Percentiles rank a stretch among this genome's conserved stretches.
These are phyloP conservation scores for Apotomis betuletana DNA, from an alignment of 2,888 invertebrate species.

Conservation along the genomic window DNA sequence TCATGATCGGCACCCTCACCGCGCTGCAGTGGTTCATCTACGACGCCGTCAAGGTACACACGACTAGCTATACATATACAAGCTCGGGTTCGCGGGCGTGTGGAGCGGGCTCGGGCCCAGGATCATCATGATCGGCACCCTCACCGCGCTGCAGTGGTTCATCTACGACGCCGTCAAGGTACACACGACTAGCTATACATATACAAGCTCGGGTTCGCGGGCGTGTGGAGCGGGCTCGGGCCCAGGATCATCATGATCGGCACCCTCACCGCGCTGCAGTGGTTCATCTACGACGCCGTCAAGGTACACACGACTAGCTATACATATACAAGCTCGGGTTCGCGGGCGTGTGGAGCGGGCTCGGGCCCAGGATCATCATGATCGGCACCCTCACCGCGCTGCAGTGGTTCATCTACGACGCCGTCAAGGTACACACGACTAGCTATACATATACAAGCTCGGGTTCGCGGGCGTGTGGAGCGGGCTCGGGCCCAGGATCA, in stretches of 20 bases:
- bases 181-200: too few species aligned
- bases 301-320: constrained; percentile 83
- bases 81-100: too few species aligned
- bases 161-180: constrained; percentile 95
- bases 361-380: too few species aligned
- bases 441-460: too few species aligned
- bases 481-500: too few species aligned
- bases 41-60: constrained; percentile 93
- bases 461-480: too few species aligned
- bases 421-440: constrained; percentile 88
- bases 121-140: constrained; percentile 92
- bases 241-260: constrained; percentile 84
- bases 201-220: too few species aligned
- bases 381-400: constrained; percentile 95
- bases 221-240: too few species aligned
- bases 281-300: constrained; percentile 99
- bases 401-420: constrained; percentile 99
- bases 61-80: too few species aligned
- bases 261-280: constrained; percentile 96
- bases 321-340: too few species aligned
- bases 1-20: constrained; percentile 98
- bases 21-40: constrained; percentile 99
- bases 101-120: too few species aligned
- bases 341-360: too few species aligned
- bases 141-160: constrained; percentile 98